Evolutionary conservation across 2,888 invertebrate genomes (phyloP).

Genomic region (Polia nebulosa): DNA sequence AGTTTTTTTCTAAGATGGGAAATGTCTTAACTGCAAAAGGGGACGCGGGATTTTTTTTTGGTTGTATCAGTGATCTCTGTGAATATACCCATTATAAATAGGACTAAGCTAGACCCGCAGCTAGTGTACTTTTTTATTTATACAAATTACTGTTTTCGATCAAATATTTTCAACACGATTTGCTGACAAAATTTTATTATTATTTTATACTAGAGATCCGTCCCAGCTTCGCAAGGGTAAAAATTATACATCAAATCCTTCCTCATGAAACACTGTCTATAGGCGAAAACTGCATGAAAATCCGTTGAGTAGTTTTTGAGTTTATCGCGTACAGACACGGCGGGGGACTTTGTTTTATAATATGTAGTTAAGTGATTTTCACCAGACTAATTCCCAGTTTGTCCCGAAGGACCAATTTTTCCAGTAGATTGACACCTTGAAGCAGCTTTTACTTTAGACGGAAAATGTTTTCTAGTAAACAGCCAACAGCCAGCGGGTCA

Average conservation of each 20-base stretch:
- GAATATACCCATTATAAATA: neutral
- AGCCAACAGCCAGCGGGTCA: constrained; percentile 6
- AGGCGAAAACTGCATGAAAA: no score
- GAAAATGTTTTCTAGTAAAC: constrained; percentile 22
- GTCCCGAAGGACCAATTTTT: neutral
- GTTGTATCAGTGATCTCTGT: neutral
- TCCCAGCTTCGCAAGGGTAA: neutral
- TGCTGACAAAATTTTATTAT: neutral
- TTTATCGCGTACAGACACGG: neutral
- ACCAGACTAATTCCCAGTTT: neutral
- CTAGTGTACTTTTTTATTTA: neutral
- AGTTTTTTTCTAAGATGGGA: neutral
- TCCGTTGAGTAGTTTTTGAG: neutral
- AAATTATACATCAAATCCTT: no score
- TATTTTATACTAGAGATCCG: neutral
- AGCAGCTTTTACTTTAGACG: neutral
- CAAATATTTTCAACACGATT: neutral
- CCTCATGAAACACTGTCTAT: no score
- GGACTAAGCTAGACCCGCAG: neutral
- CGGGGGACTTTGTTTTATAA: neutral
- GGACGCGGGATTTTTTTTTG: neutral
- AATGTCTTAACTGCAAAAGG: neutral
- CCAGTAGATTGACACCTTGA: neutral
- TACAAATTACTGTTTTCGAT: no score
- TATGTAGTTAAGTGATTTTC: no score